phyloP scores from a whole-genome alignment of 1,140 invertebrate species.

The Camponotus vicinus region DNA sequence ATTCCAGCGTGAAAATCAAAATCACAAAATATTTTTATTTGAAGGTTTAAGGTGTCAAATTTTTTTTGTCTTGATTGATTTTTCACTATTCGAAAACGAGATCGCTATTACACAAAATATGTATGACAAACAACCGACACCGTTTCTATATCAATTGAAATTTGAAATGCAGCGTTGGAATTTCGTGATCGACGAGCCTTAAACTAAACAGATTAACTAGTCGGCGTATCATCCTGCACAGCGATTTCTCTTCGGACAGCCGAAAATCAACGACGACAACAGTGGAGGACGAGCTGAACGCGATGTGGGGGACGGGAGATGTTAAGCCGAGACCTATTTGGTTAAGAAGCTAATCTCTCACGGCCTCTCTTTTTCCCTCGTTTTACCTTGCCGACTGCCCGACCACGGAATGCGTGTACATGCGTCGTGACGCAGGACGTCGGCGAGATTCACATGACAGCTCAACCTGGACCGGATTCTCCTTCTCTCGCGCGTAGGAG shows the following conservation, averaged over 20 bases:
- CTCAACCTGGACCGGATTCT: slow-evolving; percentile 66
- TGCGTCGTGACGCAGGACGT: slow-evolving; percentile 62
- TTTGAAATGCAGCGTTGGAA: slow-evolving; percentile 14
- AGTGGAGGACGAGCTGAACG: slow-evolving; percentile 17
- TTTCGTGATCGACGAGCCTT: slow-evolving; percentile 59
- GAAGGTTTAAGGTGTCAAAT: not conserved
- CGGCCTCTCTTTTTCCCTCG: slow-evolving; percentile 43
- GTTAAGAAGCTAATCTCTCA: slow-evolving; percentile 77
- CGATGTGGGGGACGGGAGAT: slow-evolving; percentile 20
- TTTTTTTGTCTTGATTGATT: not conserved
- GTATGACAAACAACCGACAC: not conserved
- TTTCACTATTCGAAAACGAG: not conserved
- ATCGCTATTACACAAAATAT: not conserved
- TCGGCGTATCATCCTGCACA: slow-evolving; percentile 41
- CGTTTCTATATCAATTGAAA: not conserved
- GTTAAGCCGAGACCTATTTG: slow-evolving; percentile 73
- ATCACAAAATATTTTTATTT: not conserved
- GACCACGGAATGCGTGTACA: slow-evolving; percentile 66
- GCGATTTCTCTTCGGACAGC: slow-evolving; percentile 60
- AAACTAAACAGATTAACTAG: slow-evolving; percentile 70
- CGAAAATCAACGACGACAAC: slow-evolving; percentile 50
- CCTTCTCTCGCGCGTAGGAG: slow-evolving; percentile 64
- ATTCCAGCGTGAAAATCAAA: not conserved
- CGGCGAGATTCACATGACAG: slow-evolving; percentile 71
- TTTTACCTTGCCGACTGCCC: slow-evolving; percentile 45